Evolutionary conservation across 2,797 vertebrate genomes (phyloP).

Genomic region (Catamblyrhynchus diadema): DNA sequence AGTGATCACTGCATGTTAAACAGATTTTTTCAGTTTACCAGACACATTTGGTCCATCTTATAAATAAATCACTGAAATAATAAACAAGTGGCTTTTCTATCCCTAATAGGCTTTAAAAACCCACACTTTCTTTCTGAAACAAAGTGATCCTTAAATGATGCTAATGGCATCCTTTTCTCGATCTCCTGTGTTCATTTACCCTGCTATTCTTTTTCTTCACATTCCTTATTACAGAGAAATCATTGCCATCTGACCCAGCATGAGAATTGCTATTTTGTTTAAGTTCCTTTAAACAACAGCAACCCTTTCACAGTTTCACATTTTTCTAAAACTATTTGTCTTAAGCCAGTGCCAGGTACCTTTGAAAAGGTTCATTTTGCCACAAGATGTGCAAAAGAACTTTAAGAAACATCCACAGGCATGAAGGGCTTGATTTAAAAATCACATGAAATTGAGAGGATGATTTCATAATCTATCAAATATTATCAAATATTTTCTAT

Average conservation of each 20-base stretch:
- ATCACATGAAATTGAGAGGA: rapidly evolving
- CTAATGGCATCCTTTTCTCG: background rate
- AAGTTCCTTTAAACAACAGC: background rate
- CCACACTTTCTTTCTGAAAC: background rate
- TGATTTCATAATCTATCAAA: background rate
- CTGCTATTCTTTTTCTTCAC: background rate
- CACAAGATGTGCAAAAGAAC: background rate
- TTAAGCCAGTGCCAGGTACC: background rate
- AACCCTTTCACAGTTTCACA: background rate
- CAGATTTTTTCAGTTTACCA: background rate
- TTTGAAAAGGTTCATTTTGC: background rate
- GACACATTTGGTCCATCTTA: background rate
- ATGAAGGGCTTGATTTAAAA: background rate
- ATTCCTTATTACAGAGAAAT: background rate
- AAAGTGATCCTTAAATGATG: background rate
- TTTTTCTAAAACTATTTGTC: background rate
- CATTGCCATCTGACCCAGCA: background rate
- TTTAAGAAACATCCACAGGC: background rate
- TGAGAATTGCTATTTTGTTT: background rate
- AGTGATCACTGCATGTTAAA: background rate
- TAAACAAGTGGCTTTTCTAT: background rate
- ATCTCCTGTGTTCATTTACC: background rate
- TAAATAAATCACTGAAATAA: conserved; percentile 1
- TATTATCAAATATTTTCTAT: background rate
- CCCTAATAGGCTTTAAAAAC: background rate